Evolutionary conservation across 2,113 vertebrate genomes (phyloP).

Genomic region (Pluvialis apricaria): DNA sequence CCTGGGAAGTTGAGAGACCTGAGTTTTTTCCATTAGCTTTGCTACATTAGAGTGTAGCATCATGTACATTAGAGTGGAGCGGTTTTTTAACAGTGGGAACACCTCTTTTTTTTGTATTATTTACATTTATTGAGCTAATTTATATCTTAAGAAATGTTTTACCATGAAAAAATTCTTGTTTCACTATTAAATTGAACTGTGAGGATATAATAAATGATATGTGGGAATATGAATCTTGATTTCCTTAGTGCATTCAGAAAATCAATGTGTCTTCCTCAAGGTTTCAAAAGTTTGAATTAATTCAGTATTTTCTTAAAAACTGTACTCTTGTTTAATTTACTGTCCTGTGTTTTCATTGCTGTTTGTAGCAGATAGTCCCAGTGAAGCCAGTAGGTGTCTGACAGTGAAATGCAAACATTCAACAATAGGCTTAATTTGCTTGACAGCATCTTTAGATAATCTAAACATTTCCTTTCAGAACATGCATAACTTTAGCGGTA

Average conservation of each 20-base stretch:
- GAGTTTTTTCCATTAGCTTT: constrained; percentile 30
- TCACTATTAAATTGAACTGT: not conserved
- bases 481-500: constrained; percentile 11
- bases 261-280: constrained; percentile 14
- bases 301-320: not conserved
- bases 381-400: not conserved
- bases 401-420: constrained; percentile 10
- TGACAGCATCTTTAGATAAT: constrained; percentile 34
- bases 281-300: constrained; percentile 6
- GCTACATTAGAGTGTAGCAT: too few relatives aligned
- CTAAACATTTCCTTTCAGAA: constrained; percentile 34
- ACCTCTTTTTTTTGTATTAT: not conserved
- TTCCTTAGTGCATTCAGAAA: not conserved
- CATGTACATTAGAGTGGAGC: not conserved
- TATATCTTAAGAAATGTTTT: constrained; percentile 17
- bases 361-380: not conserved
- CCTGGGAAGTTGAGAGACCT: not conserved
- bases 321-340: constrained; percentile 28
- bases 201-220: not conserved
- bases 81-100: not conserved
- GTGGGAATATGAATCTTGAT: not conserved
- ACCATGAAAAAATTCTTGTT: not conserved
- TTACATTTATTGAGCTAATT: constrained; percentile 2
- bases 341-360: not conserved
- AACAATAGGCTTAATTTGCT: constrained; percentile 16